Percentiles rank a stretch among this genome's conserved stretches.
phyloP scores from a whole-genome alignment of 2,797 vertebrate genomes.

The Onychomys arenicola region DNA sequence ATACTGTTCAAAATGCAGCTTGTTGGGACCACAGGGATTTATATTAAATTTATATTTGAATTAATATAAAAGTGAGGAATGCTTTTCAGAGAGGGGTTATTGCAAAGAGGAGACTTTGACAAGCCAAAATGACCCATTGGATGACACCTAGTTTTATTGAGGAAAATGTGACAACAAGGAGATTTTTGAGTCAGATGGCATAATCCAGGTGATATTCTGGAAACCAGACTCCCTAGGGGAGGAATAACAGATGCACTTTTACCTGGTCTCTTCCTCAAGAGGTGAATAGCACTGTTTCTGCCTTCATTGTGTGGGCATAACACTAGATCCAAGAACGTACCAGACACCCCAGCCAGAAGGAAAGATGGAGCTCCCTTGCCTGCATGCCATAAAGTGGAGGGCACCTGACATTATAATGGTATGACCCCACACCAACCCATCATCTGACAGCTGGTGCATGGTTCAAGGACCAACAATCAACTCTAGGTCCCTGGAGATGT shows the following conservation, averaged over 20 bases:
- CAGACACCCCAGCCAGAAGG: neutral
- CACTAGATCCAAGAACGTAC: neutral
- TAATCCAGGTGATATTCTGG: neutral
- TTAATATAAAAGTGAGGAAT: neutral
- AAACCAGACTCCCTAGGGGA: neutral
- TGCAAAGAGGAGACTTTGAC: neutral
- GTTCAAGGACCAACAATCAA: neutral
- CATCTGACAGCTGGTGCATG: neutral
- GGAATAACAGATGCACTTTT: too few relatives aligned
- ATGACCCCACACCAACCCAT: neutral
- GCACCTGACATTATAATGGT: neutral
- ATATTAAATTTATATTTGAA: neutral
- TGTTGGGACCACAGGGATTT: neutral
- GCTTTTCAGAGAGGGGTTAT: neutral
- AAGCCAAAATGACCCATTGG: neutral
- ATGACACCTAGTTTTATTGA: neutral
- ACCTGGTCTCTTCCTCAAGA: neutral
- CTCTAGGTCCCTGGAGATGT: neutral
- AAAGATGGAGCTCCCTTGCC: neutral
- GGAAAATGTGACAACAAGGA: neutral
- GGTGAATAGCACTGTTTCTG: neutral
- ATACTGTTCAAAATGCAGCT: constrained; percentile 9
- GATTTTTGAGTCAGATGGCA: neutral
- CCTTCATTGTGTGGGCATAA: neutral
- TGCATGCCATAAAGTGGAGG: neutral